A percentile compares a stretch with the other conserved stretches of the same genome.
Conservation (phyloP, 2,888 invertebrate species). For the Trissolcus brochymenae region DNA sequence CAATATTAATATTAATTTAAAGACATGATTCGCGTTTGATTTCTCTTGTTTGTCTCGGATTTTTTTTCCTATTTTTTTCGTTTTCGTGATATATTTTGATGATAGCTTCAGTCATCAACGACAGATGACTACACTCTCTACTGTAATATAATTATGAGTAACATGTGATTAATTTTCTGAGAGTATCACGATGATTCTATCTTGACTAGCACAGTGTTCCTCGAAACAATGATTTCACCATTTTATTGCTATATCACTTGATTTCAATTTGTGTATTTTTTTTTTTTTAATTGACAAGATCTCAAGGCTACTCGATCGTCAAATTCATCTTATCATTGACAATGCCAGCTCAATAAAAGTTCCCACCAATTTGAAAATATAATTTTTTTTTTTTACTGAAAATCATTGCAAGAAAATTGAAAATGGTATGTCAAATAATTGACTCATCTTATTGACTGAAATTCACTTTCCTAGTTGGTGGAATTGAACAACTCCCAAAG, state of each 20-base stretch:
- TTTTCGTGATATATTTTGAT: constrained; percentile 50
- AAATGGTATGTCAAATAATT: constrained; percentile 29
- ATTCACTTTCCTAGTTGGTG: constrained; percentile 3
- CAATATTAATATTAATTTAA: constrained; percentile 65
- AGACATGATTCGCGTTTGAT: constrained; percentile 55
- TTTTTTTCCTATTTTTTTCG: constrained; percentile 31
- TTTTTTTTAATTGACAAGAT: constrained; percentile 54
- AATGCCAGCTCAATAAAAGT: constrained; percentile 7
- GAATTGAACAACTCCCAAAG: constrained; percentile 11
- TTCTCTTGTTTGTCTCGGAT: constrained; percentile 47
- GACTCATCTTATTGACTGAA: constrained; percentile 39
- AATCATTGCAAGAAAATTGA: not conserved
- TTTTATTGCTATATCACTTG: constrained; percentile 52
- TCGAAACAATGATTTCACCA: constrained; percentile 60
- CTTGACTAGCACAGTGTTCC: constrained; percentile 66
- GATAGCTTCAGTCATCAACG: constrained; percentile 53
- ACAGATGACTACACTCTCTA: constrained; percentile 48
- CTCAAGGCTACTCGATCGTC: constrained; percentile 53
- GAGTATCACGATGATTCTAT: constrained; percentile 55
- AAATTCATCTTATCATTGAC: constrained; percentile 14
- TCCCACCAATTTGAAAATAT: not conserved
- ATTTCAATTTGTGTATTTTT: constrained; percentile 25
- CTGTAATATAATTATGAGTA: constrained; percentile 48
- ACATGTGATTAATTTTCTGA: constrained; percentile 51
- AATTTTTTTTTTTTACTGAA: not conserved